These are phyloP conservation scores for Dolichallabes microphthalmus DNA, from an alignment of 2,113 vertebrate genomes.

Conservation along the genomic window DNA sequence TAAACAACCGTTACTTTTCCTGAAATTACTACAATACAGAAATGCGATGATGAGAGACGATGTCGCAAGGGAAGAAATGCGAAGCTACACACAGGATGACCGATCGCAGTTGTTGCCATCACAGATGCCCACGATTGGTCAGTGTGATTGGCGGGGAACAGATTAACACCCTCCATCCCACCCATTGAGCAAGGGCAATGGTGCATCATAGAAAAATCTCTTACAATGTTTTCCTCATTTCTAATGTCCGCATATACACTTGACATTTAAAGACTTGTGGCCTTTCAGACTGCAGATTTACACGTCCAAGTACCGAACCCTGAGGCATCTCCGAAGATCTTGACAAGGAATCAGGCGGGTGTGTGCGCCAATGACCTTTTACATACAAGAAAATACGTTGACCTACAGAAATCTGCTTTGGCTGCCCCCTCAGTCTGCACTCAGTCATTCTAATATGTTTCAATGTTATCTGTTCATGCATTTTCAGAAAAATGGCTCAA, in stretches of 20 bases:
- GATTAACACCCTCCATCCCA: background rate
- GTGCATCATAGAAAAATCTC: background rate
- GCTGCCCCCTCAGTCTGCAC: background rate
- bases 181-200: background rate
- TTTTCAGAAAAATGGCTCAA: background rate
- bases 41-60: no score
- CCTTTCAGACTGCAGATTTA: background rate
- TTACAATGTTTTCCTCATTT: no score
- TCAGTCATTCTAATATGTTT: background rate
- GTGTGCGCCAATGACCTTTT: background rate
- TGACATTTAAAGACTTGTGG: slow-evolving; percentile 15
- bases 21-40: no score
- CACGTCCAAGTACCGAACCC: background rate
- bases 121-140: background rate
- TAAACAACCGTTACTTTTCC: no score
- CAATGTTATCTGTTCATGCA: background rate
- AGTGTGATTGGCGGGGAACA: background rate
- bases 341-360: background rate
- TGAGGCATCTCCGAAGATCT: background rate
- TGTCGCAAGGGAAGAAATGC: no score
- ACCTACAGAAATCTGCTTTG: background rate
- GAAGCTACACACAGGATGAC: no score
- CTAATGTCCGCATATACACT: background rate
- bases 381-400: background rate
- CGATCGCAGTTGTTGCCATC: no score